A percentile compares a stretch with the other conserved stretches of the same genome.
Evolutionary conservation across 2,113 vertebrate genomes (phyloP).

Genomic region (human (Homo sapiens)): GRCh38 chr16:71067501-71068000

Average conservation of each 20-base stretch:
- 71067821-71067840: slow-evolving; percentile 4
- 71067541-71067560: neutral
- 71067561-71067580: slow-evolving; percentile 33
- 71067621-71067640: neutral
- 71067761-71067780: slow-evolving; percentile 4
- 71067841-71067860: neutral
- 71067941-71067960: neutral
- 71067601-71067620: neutral
- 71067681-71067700: neutral
- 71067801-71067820: slow-evolving; percentile 45
- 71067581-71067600: neutral
- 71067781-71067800: neutral
- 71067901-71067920: neutral
- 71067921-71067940: slow-evolving; percentile 24
- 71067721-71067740: neutral
- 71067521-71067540: neutral
- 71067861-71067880: neutral
- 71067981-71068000: too few relatives aligned
- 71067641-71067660: neutral
- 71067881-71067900: neutral
- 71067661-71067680: neutral
- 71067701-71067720: neutral
- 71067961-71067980: too few relatives aligned
- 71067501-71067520: neutral
- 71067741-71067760: neutral